Evolutionary conservation across 2,888 invertebrate species (phyloP), one percentile per base, ranked within the genome.

Genomic region (Callimorpha dominula): DNA sequence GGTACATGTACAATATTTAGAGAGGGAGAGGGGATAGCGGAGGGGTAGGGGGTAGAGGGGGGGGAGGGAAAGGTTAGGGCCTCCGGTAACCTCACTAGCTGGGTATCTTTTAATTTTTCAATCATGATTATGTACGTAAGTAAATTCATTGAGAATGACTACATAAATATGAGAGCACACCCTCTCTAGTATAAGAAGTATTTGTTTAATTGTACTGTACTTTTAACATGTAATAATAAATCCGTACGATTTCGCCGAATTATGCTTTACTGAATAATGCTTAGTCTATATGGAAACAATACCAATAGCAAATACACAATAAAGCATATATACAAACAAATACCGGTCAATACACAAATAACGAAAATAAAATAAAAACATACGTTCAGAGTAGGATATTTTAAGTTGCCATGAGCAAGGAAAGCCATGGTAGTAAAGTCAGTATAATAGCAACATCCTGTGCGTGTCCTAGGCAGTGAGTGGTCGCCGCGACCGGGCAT

Each of bases 391-490:
- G 70, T 71, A 71, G 57, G 73, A 74, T 79, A 78, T 75, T 80
- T 76, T 78, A 80, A 81, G 75, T 76, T 78, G 78, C 77, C 76
- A 79, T 80, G 79, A 79, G 72, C 77, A 74, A 78, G 77, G 76
- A 78, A 79, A 84, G 71, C 79, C 70, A 43, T 78, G 76, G 81
- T 77, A 81, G 80, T 80, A 78, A 81, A 85, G 78, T 83, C 80
- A 78, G 82, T 79, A 81, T 88, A 88, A 88, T 89, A 89, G 86
- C 91, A 89, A 91, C 91, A 91, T 94, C 94, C 94, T 94, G 93
- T 88, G 88, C 87, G 86, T 91, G 89, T 92, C 92, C 92, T 93
- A 91, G 90, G 85, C 78, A 82, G 84, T 80, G 66, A 83, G 85
- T 79, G 87, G 86, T 79, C 86, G 82, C 82, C 77, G 83, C 89